These are phyloP conservation scores for Empidonax traillii DNA, from an alignment of 2,113 vertebrate genomes.

Conservation along the genomic window DNA sequence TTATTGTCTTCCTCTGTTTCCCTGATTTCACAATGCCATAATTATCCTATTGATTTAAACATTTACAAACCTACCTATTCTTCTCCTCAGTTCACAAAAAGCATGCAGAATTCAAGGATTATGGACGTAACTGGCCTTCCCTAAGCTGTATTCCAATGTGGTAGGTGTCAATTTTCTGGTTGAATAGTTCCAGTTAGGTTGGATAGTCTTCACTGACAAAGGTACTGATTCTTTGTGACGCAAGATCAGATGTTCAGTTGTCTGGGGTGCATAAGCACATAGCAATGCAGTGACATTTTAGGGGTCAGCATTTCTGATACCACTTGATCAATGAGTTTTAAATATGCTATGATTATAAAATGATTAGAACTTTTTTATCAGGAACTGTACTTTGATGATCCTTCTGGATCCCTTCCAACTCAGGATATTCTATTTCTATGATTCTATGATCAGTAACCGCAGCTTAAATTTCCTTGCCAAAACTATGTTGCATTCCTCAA, in stretches of 20 bases:
- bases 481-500: conserved; percentile 49
- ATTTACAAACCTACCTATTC: not conserved
- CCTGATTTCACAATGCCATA: not conserved
- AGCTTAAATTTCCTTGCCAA: conserved; percentile 9
- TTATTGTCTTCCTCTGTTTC: not conserved
- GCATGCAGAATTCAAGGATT: not conserved
- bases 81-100: not conserved
- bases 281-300: not conserved
- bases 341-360: not conserved
- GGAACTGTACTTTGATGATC: too few relatives aligned
- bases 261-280: not conserved
- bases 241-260: not conserved
- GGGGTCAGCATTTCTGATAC: not conserved
- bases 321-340: not conserved
- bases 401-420: too few relatives aligned
- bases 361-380: not conserved
- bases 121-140: not conserved
- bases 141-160: not conserved
- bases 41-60: not conserved
- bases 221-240: not conserved
- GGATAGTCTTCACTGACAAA: not conserved
- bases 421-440: too few relatives aligned
- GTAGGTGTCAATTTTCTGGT: too few relatives aligned
- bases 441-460: not conserved
- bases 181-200: not conserved